phyloP scores from a whole-genome alignment of 1,140 invertebrate species.

The Whitmania pigra region DNA sequence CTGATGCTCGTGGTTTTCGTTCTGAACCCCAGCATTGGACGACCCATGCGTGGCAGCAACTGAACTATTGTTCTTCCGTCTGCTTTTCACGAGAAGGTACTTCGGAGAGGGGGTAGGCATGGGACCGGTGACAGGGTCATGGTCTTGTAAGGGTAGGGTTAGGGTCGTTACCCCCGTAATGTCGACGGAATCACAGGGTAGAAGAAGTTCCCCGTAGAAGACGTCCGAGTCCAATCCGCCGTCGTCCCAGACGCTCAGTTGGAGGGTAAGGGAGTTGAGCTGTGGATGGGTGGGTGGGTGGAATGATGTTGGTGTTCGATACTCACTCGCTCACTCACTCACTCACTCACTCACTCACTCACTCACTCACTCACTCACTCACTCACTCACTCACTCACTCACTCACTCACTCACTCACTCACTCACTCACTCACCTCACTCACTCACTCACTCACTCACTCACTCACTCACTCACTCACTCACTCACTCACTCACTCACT shows the following conservation, averaged over 20 bases:
- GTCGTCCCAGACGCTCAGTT: constrained; percentile 64
- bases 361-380: constrained; percentile 18
- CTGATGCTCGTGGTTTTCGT: too few relatives aligned
- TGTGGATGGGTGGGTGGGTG: neutral
- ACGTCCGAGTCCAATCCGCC: constrained; percentile 63
- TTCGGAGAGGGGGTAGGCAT: constrained; percentile 16
- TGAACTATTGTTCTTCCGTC: neutral
- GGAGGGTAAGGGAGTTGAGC: constrained; percentile 34
- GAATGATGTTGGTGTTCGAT: too few relatives aligned
- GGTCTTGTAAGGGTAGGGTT: neutral
- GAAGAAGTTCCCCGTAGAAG: constrained; percentile 46
- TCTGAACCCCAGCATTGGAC: too few relatives aligned
- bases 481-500: constrained; percentile 12
- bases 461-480: too few relatives aligned
- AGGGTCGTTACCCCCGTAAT: constrained; percentile 45
- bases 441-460: too few relatives aligned
- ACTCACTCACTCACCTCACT: too few relatives aligned
- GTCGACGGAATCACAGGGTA: constrained; percentile 64
- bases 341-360: constrained; percentile 20
- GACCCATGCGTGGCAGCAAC: neutral
- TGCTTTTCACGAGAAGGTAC: constrained; percentile 12
- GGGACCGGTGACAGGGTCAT: constrained; percentile 3
- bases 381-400: constrained; percentile 21
- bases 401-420: constrained; percentile 14
- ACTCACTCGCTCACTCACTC: constrained; percentile 14